Evolutionary conservation across 2,888 invertebrate genomes (phyloP), one percentile per base, ranked within the genome.

Genomic region (Pyrgus malvae): DNA sequence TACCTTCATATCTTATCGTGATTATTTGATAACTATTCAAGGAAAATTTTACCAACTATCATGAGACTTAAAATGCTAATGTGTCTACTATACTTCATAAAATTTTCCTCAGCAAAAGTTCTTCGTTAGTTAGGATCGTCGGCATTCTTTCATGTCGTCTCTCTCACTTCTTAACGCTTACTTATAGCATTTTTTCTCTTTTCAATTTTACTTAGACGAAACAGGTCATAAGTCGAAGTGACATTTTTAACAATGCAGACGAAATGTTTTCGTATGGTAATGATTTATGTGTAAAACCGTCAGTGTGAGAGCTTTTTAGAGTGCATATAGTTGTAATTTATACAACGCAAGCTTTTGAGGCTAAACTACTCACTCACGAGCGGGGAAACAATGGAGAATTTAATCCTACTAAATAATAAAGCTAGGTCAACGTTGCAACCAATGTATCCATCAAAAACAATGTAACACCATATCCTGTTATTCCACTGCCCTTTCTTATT

Each of bases 201-300:
- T 80, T 83, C 80, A 84, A 83, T 85, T 83, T 81, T 72, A 73
- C 72, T 85, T 79, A 84, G 81, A 80, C 80, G 86, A 77, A 88
- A 78, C 83, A 88, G 84, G 85, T 85, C 87, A 83, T 86, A 88
- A 90, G 87, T 85, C 75, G 83, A 73, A 82, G 84, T 87, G 90
- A 90, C 89, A 88, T 86, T 88, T 87, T 85, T 79, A 89, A 90
- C 89, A 90, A 89, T 83, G 71, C 78, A 72, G 74, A 80, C 80
- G 84, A 86, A 88, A 89, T 88, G 89, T 90, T 90, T 89, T 89
- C 84, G 83, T 88, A 85, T 88, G 82, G 75, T 83, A 85, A 89
- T 90, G 90, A 90, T 89, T 89, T 90, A 90, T 89, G 89, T 81
- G 78, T 81, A 72, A 83, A 81, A 80, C 72, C 75, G 76, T 80